Base-by-base conservation (phyloP, 2,113 vertebrate species). In the Gasterosteus nipponicus region DNA sequence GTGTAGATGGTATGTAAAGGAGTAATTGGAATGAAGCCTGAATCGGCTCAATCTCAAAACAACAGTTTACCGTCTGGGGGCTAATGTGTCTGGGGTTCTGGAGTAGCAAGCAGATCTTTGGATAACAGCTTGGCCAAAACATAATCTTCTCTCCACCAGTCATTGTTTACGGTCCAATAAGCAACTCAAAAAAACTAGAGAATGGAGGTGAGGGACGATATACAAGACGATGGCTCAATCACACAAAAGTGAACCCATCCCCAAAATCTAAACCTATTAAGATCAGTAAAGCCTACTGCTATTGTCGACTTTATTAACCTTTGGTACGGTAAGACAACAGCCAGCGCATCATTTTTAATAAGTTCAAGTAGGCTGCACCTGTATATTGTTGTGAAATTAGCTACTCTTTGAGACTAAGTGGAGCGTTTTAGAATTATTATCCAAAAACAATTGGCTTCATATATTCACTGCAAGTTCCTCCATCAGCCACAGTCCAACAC, bases 401-500 rank as follows among this genome's bases (percentile, higher is more conserved):
- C 44, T 4, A n/a, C 51, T 31, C 19, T 10, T 58, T 70, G 41
- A 57, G 18, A 54, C 29, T 39, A 38, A 59, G 10, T 53, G 46
- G 16, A 56, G 9, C n/a, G 7, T 26, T 26, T 57, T 2, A 19
- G 39, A 38, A 61, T 41, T 67, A 67, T 41, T 22, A 60, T 31
- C 47, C 22, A 62, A 59, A 67, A 73, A 72, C 31, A 54, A 39
- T 9, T 10, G n/a, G 26, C 15, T 58, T 35, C 14, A 46, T 22
- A 54, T 7, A 54, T 42, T 31, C 31, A 10, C 11, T n/a, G 61
- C 18, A 47, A n/a, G 10, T 33, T 47, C 18, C 58, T 44, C 16
- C 39, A 62, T 76, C 42, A 42, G 44, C 46, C 16, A 47, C 14
- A 65, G 35, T 19, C 31, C 72, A 41, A 65, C 53, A 59, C 69